Percentiles rank a stretch among this genome's conserved stretches.
Conservation (phyloP, 2,113 vertebrate genomes). For the Melospiza georgiana region DNA sequence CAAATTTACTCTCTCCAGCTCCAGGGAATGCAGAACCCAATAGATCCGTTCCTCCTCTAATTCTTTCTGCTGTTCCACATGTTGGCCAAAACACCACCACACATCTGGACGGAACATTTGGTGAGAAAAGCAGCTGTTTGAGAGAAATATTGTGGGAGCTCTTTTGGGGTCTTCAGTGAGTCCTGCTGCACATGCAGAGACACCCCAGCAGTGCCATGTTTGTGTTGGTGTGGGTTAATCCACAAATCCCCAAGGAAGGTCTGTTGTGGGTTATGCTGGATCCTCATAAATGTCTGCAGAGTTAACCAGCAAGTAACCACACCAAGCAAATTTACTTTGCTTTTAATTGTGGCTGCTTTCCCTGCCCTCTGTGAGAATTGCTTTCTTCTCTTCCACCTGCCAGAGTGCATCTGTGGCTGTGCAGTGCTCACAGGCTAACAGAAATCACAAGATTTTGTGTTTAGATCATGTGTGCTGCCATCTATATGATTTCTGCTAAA, state of each 20-base stretch:
- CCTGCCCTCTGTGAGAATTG: not conserved
- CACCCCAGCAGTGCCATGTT: not conserved
- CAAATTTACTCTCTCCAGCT: not conserved
- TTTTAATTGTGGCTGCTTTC: slow-evolving; percentile 30
- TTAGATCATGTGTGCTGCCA: not conserved
- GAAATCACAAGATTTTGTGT: not conserved
- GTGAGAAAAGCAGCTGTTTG: not conserved
- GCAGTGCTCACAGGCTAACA: not conserved
- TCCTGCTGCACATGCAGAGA: not conserved
- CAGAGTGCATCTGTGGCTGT: not conserved
- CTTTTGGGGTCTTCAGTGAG: not conserved
- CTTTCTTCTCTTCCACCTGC: not conserved
- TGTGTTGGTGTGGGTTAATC: not conserved
- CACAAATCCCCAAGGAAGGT: slow-evolving; percentile 25
- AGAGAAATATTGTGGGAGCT: not conserved
- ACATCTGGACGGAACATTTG: not conserved
- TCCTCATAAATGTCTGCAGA: not conserved
- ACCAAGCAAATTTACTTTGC: not conserved
- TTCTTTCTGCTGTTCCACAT: not conserved
- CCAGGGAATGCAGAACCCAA: not conserved
- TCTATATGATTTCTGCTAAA: not conserved
- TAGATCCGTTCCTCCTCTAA: not conserved
- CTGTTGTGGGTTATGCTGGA: slow-evolving; percentile 36
- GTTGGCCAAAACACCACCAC: not conserved
- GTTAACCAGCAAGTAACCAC: slow-evolving; percentile 17